Base-by-base conservation (phyloP, 2,888 invertebrate species). In the Resseliella maxima region DNA sequence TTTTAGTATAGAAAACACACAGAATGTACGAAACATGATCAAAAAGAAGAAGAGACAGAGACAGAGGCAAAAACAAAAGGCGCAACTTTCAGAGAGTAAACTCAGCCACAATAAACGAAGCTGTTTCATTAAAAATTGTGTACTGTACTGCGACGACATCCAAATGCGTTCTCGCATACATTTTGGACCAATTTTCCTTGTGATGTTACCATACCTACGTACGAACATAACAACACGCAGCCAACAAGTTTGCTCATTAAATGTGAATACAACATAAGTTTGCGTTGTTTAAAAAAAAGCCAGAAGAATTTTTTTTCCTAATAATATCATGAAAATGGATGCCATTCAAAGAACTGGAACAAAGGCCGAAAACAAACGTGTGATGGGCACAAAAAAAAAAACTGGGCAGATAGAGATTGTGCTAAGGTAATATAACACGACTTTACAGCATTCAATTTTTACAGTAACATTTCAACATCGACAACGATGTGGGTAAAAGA, bases 241-340 rank as follows among this genome's bases (percentile, higher is more conserved):
- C 59, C 59, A 31, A 72, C 72, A 72, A 31, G 72, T 35, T 72
- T 31, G 72, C 31, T 72, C 72, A 72, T 72, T 72, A 72, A 72
- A 72, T 72, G 72, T 72, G 72, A 72, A 72, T 72, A 72, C 72
- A 72, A 72, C 72, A 72, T 72, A 72, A 72, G 72, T 31, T 72
- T 35, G 72, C n/a, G 1, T 31, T 72, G 72, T 72, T 72, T 15
- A 15, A 72, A 72, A 72, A 72, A 72, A 72, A 72, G 31, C 72
- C 35, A 15, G 8, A 72, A 2, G 72, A 72, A 72, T 72, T 72
- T 27, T 72, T 31, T 72, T 5, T 50, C 50, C 24, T 59, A 59
- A 59, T 72, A 72, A 72, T 31, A 72, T 41, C 59, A 72, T 72
- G 72, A 72, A 72, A 72, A 72, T 72, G 12, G 72, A 72, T 72